Percentiles rank a stretch among this genome's conserved stretches.
Conservation (phyloP, 64 coral and sea anemone genomes). For the Trachythela sp. region DNA sequence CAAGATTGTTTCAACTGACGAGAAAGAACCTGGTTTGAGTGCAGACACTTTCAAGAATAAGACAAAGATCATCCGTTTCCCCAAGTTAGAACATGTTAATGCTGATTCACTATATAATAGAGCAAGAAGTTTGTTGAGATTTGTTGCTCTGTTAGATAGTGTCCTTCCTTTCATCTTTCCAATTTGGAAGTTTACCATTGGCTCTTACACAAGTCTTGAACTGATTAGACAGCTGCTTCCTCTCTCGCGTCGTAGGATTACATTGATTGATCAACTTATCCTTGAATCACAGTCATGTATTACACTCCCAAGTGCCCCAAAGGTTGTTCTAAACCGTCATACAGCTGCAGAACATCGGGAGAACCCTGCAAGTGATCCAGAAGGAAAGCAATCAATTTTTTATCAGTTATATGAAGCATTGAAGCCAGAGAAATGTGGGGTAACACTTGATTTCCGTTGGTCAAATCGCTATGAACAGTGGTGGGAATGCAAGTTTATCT, state of each 20-base stretch:
- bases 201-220: conserved; percentile 86
- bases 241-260: conserved; percentile 10
- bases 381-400: conserved; percentile 65
- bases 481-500: conserved; percentile 99
- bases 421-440: conserved; percentile 83
- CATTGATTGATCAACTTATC: background rate
- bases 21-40: conserved; percentile 88
- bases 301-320: background rate
- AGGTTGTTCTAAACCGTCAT: conserved; percentile 35
- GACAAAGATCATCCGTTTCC: background rate
- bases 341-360: conserved; percentile 36
- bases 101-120: background rate
- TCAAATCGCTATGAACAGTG: conserved; percentile 87
- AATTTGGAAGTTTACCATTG: conserved; percentile 95
- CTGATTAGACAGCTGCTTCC: conserved; percentile 37
- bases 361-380: conserved; percentile 79
- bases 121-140: conserved; percentile 44
- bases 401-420: conserved; percentile 87
- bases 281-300: background rate
- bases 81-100: background rate
- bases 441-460: conserved; percentile 95
- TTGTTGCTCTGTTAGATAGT: conserved; percentile 82
- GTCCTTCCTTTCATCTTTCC: conserved; percentile 88
- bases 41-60: conserved; percentile 58
- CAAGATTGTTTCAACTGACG: conserved; percentile 80